Conservation (phyloP, 30 jellyfish, hydroid and myxozoan genomes). For the Cassiopea andromeda region DNA sequence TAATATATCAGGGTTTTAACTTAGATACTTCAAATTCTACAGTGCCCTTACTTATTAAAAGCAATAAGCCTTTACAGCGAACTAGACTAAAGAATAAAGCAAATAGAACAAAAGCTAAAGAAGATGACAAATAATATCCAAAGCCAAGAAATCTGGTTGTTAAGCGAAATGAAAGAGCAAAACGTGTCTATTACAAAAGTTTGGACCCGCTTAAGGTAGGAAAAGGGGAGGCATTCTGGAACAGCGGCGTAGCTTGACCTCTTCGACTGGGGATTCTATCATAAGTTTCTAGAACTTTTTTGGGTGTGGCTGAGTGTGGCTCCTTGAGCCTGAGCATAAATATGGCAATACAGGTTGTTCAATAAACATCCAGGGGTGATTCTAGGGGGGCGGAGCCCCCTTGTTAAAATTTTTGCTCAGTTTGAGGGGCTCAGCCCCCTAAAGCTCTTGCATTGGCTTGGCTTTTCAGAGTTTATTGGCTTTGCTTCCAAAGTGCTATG, state of each 20-base stretch:
- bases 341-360: not conserved
- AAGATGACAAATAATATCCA: not conserved
- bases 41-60: not conserved
- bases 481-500: no score
- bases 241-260: not conserved
- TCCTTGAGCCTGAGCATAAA: no score
- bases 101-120: not conserved
- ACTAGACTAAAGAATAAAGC: not conserved
- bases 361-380: no score
- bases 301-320: no score
- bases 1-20: slow-evolving; percentile 32
- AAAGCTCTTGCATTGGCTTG: no score
- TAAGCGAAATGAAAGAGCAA: not conserved
- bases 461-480: no score
- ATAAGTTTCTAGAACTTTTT: no score
- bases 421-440: no score
- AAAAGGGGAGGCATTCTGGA: not conserved
- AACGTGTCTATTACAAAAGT: no score
- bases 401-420: no score
- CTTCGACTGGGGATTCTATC: no score
- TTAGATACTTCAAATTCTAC: slow-evolving; percentile 18
- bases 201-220: not conserved
- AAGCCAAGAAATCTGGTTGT: not conserved
- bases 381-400: no score
- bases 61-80: slow-evolving; percentile 6